phyloP scores from a whole-genome alignment of 2,797 vertebrate genomes.

The Nothura maculosa region DNA sequence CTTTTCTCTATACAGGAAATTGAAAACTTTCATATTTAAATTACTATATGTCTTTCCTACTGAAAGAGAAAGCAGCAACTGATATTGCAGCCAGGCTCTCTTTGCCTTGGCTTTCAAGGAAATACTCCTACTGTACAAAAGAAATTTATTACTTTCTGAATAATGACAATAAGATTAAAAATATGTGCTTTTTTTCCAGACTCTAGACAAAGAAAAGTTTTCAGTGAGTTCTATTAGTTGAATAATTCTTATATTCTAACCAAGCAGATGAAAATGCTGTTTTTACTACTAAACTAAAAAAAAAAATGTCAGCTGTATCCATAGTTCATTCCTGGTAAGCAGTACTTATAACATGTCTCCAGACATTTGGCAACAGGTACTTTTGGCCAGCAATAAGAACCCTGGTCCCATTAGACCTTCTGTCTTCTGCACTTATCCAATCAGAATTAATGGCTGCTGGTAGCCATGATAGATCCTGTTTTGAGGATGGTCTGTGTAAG shows the following conservation, averaged over 20 bases:
- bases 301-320: neutral
- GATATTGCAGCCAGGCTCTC: neutral
- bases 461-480: neutral
- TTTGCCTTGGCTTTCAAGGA: neutral
- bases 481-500: neutral
- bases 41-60: neutral
- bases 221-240: neutral
- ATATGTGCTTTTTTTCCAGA: neutral
- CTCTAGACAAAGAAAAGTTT: neutral
- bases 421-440: neutral
- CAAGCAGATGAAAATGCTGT: neutral
- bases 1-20: neutral
- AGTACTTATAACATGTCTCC: neutral
- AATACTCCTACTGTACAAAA: neutral
- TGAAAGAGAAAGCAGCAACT: neutral
- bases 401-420: neutral
- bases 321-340: neutral
- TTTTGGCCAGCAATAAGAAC: neutral
- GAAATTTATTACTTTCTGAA: neutral
- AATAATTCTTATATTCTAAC: neutral
- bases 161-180: neutral
- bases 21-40: slow-evolving; percentile 5
- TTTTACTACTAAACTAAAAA: neutral
- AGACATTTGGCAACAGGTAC: neutral
- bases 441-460: neutral